phyloP scores from a whole-genome alignment of 2,888 invertebrate genomes.

The Tineola bisselliella region DNA sequence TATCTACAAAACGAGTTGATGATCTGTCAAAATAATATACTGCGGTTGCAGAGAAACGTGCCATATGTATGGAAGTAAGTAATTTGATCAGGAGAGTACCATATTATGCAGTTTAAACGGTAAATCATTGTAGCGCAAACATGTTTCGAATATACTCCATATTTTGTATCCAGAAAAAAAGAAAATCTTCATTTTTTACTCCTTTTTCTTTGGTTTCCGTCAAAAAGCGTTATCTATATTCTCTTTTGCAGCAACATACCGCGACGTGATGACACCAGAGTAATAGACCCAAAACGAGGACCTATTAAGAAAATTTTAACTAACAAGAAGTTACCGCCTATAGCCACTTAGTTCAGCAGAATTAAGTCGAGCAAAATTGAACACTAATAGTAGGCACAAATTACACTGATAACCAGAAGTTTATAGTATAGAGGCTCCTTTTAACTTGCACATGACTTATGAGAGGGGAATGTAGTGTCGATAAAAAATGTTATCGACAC shows the following conservation, averaged over 20 bases:
- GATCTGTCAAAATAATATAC: constrained; percentile 58
- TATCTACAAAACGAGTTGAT: constrained; percentile 60
- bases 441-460: no score
- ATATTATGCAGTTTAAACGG: no score
- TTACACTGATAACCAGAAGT: no score
- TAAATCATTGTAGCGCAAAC: background rate
- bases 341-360: constrained; percentile 30
- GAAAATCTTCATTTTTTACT: no score
- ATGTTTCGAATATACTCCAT: background rate
- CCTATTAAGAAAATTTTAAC: constrained; percentile 53
- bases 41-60: constrained; percentile 51
- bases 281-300: constrained; percentile 59
- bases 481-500: no score
- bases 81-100: no score
- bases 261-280: constrained; percentile 52
- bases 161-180: no score
- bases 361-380: background rate
- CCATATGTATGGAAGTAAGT: constrained; percentile 54
- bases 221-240: background rate
- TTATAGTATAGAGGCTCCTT: no score
- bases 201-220: constrained; percentile 18
- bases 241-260: constrained; percentile 46
- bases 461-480: no score
- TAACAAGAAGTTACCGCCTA: constrained; percentile 51
- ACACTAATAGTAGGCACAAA: no score